Base-by-base conservation (phyloP, 2,113 vertebrate species). In the Cromileptes altivelis region DNA sequence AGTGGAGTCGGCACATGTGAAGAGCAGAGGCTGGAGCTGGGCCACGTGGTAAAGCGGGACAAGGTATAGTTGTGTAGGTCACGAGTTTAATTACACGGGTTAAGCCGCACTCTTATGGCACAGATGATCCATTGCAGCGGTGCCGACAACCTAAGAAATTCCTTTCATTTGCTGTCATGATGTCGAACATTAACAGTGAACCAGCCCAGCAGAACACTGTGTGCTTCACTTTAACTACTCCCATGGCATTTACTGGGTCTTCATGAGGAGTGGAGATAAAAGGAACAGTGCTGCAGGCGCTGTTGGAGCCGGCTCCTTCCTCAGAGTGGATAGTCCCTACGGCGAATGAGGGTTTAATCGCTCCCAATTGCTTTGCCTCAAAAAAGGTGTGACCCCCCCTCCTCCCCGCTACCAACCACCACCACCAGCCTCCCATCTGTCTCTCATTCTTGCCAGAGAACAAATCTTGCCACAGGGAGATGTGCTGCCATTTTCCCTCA, bases 301-400 rank as follows among this genome's bases (percentile, higher is more conserved):
- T 82, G 75, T 63, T 82, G 85, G 73, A 88, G 81, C 80, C 68
- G 42, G 58, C 83, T 86, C 47, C 77, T 55, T 77, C 80, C 77
- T 88, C 80, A 25, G 27, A 84, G 70, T 61, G 70, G 42, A 60
- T 56, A 10, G 75, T 80, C 90, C 89, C 91, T 65, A n/a, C 67
- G 62, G 91, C 82, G 37, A 88, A 89, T 57, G 70, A 68, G 40
- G 80, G 62, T 89, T 91, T 93, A 92, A 93, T 91, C 73, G 85
- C 68, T 93, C 88, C 89, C 91, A 80, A 85, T 85, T 88, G 92
- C 91, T 86, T 88, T 58, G 53, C 82, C 64, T 91, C 80, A 85
- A 87, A 88, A 92, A 92, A 93, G 89, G 91, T 93, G 85, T 65
- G 80, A 84, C 76, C 60, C 78, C 30, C n/a, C 14, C 37, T 14